Base-by-base conservation (phyloP, 2,113 vertebrate genomes). In the Bagarius yarrelli region DNA sequence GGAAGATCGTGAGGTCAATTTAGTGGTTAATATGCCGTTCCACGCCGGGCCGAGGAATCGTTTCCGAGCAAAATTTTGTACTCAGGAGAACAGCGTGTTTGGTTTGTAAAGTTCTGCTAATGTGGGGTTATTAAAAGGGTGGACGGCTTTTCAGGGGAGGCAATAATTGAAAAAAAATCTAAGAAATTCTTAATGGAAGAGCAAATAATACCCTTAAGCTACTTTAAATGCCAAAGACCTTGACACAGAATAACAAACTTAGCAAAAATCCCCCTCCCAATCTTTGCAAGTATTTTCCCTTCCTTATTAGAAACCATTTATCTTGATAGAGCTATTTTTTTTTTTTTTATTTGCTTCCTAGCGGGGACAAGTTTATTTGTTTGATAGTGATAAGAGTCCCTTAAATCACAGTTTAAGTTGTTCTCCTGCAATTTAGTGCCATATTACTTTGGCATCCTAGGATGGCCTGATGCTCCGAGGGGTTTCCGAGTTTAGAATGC, bases 261-360 rank as follows among this genome's bases (percentile, higher is more conserved):
- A 78, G 63, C 66, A 52, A 52, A 55, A 64, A 64, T 79, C 80
- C 73, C 70, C 30, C 13, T 50, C 75, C 44, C 23, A 76, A 85
- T 66, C 64, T 81, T 78, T 63, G 81, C 15, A 67, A 59, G 77
- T 59, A 74, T 83, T 81, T 78, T 87, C 82, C 60, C 47, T 73
- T 87, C 83, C 86, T 88, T 87, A 89, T 89, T 86, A 88, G 78
- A 83, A 84, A 76, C 81, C 83, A 83, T 90, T 88, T 87, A 82
- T 88, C 84, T 88, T 83, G 70, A 86, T 83, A 79, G 73, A 71
- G 30, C 56, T 67, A 47, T 73, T 63, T 72, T 81, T 53, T 30
- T 27, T 27, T 73, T 76, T 85, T 84, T 87, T 80, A 84, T 88
- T 87, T 79, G 78, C 85, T 87, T 88, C 80, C 82, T 80, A 67